Conservation (phyloP, 2,113 vertebrate species). For the Atherinomorus stipes region DNA sequence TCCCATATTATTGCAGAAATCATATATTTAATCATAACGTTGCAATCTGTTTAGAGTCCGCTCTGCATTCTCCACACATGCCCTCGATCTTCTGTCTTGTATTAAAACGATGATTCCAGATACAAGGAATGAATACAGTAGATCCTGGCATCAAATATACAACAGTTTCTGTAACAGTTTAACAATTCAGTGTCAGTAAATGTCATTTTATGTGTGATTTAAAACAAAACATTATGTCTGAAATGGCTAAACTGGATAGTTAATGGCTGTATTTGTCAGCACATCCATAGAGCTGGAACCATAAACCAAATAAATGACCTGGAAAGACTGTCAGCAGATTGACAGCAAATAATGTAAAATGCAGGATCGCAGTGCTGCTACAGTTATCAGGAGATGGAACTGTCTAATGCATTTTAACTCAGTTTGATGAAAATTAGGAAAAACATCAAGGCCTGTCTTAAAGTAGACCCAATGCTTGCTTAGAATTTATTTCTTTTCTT, state of each 20-base stretch:
- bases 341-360: no score
- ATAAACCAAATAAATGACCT: background rate
- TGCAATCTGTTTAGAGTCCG: slow-evolving; percentile 5
- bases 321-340: no score
- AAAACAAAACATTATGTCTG: background rate
- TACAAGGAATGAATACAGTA: background rate
- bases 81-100: background rate
- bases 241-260: background rate
- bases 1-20: slow-evolving; percentile 8
- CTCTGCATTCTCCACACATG: slow-evolving; percentile 4
- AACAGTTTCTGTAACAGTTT: background rate
- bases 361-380: no score
- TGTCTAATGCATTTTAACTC: no score
- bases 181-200: background rate
- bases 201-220: background rate
- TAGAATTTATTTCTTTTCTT: no score
- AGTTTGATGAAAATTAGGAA: background rate
- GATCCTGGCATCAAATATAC: background rate
- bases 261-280: no score
- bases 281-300: background rate
- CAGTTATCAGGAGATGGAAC: no score
- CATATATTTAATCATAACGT: slow-evolving; percentile 12
- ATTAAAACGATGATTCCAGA: slow-evolving; percentile 1
- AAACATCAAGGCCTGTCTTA: background rate
- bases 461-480: no score